These are phyloP conservation scores for Agrotis clavis DNA, from an alignment of 2,888 invertebrate species.

Conservation along the genomic window DNA sequence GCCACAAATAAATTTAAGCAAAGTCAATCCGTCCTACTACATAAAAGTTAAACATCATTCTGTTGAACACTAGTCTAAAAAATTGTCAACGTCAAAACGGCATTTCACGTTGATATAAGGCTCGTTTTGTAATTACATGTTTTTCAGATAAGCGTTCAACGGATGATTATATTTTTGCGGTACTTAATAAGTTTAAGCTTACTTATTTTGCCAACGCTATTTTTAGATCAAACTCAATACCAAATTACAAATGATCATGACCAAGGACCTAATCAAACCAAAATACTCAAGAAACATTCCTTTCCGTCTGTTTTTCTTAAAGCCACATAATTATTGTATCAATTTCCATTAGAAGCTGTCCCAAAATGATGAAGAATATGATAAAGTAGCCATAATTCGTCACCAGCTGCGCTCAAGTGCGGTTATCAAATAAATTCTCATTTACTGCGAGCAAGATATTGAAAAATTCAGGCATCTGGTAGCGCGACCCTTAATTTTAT, in stretches of 20 bases:
- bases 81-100: too few relatives aligned
- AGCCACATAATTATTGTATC: slow-evolving; percentile 51
- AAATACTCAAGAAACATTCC: not conserved
- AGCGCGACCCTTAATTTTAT: slow-evolving; percentile 68
- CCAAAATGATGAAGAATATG: slow-evolving; percentile 52
- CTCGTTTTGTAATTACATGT: too few relatives aligned
- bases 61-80: too few relatives aligned
- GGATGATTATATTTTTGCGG: too few relatives aligned
- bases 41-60: too few relatives aligned
- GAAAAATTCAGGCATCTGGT: slow-evolving; percentile 70
- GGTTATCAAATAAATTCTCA: slow-evolving; percentile 67
- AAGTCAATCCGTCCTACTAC: too few relatives aligned
- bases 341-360: slow-evolving; percentile 56
- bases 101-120: too few relatives aligned
- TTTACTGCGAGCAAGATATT: slow-evolving; percentile 64
- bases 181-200: too few relatives aligned
- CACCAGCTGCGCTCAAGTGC: slow-evolving; percentile 64
- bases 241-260: not conserved
- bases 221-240: too few relatives aligned
- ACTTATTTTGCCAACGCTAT: too few relatives aligned
- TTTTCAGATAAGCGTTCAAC: too few relatives aligned
- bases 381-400: slow-evolving; percentile 66
- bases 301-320: slow-evolving; percentile 14
- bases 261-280: not conserved
- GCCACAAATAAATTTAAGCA: too few relatives aligned